These are phyloP conservation scores for Diplosoma virens DNA, from an alignment of 23 tunicate genomes.

Conservation along the genomic window DNA sequence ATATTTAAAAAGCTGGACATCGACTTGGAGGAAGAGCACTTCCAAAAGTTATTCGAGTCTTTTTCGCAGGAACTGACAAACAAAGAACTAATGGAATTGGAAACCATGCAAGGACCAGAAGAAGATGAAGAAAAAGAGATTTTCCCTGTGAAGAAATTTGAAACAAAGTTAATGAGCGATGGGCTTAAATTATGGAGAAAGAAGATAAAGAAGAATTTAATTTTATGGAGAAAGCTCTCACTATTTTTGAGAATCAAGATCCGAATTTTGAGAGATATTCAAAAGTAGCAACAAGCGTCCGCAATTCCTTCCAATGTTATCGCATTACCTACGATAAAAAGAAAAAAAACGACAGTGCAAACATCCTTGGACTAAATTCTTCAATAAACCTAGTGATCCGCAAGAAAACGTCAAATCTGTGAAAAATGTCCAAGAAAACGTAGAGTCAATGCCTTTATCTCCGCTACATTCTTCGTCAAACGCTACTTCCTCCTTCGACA, in stretches of 20 bases:
- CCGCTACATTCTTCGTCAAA: no score
- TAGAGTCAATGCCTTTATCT: no score
- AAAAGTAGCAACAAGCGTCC: conserved; percentile 30
- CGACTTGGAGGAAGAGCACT: conserved; percentile 31
- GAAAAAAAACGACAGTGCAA: conserved; percentile 14
- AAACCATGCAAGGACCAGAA: conserved; percentile 35
- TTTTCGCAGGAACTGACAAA: conserved; percentile 27
- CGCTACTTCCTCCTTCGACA: no score
- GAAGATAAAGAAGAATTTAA: no score
- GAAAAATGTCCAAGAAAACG: no score
- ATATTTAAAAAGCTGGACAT: conserved; percentile 35
- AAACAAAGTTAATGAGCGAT: conserved; percentile 37
- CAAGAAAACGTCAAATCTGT: conserved; percentile 13
- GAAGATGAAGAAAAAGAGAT: conserved; percentile 32
- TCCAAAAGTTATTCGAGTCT: conserved; percentile 25
- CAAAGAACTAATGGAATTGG: conserved; percentile 32
- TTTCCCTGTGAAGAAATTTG: conserved; percentile 29
- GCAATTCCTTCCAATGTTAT: conserved; percentile 25
- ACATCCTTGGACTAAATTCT: conserved; percentile 6
- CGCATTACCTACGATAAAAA: conserved; percentile 34
- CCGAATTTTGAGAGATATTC: conserved; percentile 32
- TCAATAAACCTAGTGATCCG: conserved; percentile 24
- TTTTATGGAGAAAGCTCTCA: conserved; percentile 30
- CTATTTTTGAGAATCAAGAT: conserved; percentile 33
- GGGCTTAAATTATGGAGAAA: no score